Evolutionary conservation across 2,113 vertebrate species (phyloP), one percentile per base, ranked within the genome.

Genomic region (Mesitornis unicolor): DNA sequence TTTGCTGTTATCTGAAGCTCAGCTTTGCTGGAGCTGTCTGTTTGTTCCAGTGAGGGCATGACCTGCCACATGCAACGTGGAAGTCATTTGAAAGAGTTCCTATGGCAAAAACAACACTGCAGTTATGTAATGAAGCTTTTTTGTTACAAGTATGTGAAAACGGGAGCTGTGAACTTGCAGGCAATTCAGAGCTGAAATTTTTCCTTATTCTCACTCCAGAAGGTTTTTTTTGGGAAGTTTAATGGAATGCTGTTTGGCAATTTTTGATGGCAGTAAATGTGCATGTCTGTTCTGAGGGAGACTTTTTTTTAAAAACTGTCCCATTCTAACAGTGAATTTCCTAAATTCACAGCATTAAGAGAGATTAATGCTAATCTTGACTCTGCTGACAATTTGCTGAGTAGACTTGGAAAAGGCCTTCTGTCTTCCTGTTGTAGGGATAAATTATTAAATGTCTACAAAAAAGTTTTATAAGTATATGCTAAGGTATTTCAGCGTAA

Each of bases 151-250:
- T 54, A 63, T 74, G 68, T 95, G 85, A 78, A 95, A 96, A 96
- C 93, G 76, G 93, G 90, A 96, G 96, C 92, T 94, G 88, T 11
- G 74, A 95, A 94, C 87, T 96, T 43, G 65, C 64, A 75, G 76
- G 69, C 85, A 40, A 36, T 75, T 91, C 83, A 35, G 56, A 88
- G 79, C 47, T 84, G 79, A 90, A 42, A 5, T 84, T 89, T 87
- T 96, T 89, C 71, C 68, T 28, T 90, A 84, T 73, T 93, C 56
- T 81, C 60, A 35, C 48, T 87, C 88, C 90, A 93, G 7, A 87
- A 74, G 63, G 53, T 11, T 77, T 92, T 68, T 92, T 94, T 89
- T 68, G 6, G 38, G 61, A 70, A 84, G 76, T 61, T 81, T 57
- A 40, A 20, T 75, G 83, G 76, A 96, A 92, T 84, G 68, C 31